phyloP scores from a whole-genome alignment of 2,113 vertebrate genomes.

The Alligator sinensis region DNA sequence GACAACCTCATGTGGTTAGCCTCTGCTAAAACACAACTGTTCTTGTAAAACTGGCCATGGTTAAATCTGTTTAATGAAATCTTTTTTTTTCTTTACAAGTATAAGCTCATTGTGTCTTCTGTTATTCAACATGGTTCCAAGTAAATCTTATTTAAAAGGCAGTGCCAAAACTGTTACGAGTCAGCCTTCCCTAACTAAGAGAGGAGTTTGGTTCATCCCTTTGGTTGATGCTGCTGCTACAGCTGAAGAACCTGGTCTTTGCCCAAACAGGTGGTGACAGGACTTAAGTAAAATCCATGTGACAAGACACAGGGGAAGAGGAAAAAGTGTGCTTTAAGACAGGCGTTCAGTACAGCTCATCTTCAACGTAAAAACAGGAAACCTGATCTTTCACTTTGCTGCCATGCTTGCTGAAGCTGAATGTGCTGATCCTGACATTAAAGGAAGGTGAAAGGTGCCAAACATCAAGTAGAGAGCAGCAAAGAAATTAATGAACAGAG shows the following conservation, averaged over 20 bases:
- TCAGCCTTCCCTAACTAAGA: not conserved
- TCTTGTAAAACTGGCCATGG: not conserved
- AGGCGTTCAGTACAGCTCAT: not conserved
- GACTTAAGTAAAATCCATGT: not conserved
- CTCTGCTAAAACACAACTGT: not conserved
- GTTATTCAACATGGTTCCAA: conserved; percentile 36
- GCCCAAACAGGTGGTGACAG: not conserved
- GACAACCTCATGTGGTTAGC: not conserved
- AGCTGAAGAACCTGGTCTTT: not conserved
- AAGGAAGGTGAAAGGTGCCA: not conserved
- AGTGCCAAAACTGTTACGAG: not conserved
- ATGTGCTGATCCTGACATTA: not conserved
- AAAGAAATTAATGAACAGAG: conserved; percentile 1
- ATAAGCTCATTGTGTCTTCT: conserved; percentile 28
- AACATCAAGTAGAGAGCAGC: not conserved
- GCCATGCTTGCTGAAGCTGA: not conserved
- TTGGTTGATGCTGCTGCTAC: not conserved
- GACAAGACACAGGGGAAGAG: not conserved
- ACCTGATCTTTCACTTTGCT: not conserved
- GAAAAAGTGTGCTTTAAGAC: not conserved
- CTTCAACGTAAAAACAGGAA: not conserved
- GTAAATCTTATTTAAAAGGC: conserved; percentile 12
- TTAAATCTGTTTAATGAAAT: not conserved
- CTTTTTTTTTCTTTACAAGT: not conserved
- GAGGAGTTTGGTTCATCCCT: not conserved